Evolutionary conservation across 2,113 vertebrate genomes (phyloP).

Genomic region (Prunella fulvescens): DNA sequence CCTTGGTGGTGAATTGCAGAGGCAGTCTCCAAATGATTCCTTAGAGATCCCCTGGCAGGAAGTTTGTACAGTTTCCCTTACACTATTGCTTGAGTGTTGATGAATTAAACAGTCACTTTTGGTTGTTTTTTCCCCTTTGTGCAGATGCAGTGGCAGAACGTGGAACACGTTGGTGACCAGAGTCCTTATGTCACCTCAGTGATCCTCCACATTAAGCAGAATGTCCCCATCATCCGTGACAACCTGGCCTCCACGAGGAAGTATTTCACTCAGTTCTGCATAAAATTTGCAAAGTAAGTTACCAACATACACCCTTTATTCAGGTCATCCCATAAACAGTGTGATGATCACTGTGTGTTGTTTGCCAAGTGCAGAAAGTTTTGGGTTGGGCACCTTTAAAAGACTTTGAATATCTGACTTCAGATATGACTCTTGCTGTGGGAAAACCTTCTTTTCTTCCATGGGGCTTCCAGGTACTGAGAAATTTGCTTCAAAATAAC

Average conservation of each 20-base stretch:
- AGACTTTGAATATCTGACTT: neutral
- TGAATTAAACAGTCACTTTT: neutral
- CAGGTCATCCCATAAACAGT: neutral
- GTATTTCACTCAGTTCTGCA: slow-evolving; percentile 99
- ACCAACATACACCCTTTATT: accelerated
- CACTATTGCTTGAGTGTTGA: neutral
- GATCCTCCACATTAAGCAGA: slow-evolving; percentile 98
- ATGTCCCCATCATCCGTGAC: slow-evolving; percentile 95
- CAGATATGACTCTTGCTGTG: neutral
- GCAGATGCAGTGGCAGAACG: slow-evolving; percentile 99
- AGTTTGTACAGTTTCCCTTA: neutral
- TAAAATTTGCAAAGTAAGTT: slow-evolving; percentile 96
- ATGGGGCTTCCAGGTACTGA: neutral
- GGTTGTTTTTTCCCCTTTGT: neutral
- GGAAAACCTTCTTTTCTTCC: neutral
- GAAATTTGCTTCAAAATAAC: neutral
- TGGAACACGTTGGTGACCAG: slow-evolving; percentile 98
- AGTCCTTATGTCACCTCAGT: slow-evolving; percentile 98
- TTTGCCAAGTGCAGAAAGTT: neutral
- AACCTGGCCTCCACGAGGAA: slow-evolving; percentile 96
- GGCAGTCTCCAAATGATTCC: neutral
- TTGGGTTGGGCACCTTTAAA: neutral
- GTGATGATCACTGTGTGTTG: neutral
- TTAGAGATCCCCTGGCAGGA: slow-evolving; percentile 5
- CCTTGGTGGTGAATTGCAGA: neutral